phyloP scores from a whole-genome alignment of 2,797 vertebrate species.

The Acrocephalus scirpaceus region DNA sequence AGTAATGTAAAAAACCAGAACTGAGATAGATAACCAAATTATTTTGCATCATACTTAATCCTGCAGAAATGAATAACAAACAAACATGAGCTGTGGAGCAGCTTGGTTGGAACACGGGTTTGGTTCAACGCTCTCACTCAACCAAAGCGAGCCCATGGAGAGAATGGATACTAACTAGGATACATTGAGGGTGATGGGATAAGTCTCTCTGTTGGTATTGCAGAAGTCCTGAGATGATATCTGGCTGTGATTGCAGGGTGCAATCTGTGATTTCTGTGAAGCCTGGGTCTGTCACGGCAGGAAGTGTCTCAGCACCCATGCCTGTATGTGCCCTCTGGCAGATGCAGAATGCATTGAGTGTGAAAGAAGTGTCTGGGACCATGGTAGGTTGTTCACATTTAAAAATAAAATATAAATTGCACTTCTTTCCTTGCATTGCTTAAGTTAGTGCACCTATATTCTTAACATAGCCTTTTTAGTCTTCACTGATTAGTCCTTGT shows the following conservation, averaged over 20 bases:
- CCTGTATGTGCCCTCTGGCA: constrained; percentile 89
- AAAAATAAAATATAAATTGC: background rate
- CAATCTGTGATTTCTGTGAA: constrained; percentile 98
- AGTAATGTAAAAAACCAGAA: background rate
- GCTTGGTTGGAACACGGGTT: background rate
- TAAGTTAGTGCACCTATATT: background rate
- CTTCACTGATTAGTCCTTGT: background rate
- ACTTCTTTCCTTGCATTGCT: background rate
- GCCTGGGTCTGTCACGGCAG: constrained; percentile 97
- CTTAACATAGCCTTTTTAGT: background rate
- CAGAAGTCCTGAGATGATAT: background rate
- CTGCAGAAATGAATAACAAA: background rate
- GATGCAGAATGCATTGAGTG: constrained; percentile 96
- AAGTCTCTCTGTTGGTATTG: background rate
- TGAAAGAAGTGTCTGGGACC: constrained; percentile 94
- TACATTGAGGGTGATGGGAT: background rate
- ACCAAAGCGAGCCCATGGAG: background rate
- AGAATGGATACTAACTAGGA: background rate
- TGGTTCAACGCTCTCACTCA: background rate
- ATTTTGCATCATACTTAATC: background rate
- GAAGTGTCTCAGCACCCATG: constrained; percentile 94
- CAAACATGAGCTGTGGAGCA: background rate
- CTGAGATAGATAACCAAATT: background rate
- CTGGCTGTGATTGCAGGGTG: constrained; percentile 79
- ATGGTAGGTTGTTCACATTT: constrained; percentile 78